These are phyloP conservation scores for Neoarius graeffei DNA, from an alignment of 2,113 vertebrate genomes.

Conservation along the genomic window DNA sequence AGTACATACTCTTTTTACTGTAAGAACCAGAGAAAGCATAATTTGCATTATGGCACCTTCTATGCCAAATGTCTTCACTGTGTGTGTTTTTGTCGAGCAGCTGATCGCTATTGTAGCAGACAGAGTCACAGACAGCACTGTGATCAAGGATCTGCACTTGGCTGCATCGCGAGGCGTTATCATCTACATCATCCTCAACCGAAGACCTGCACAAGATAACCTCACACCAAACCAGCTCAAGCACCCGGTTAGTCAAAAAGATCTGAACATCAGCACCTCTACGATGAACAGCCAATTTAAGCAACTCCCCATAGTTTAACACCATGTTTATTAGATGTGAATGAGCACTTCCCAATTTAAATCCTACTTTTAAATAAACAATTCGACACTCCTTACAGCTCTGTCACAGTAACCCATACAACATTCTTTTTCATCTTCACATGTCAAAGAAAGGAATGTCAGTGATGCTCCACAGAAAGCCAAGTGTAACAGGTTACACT, in stretches of 20 bases:
- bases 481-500: slow-evolving; percentile 62
- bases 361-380: background rate
- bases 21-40: background rate
- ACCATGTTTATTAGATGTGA: background rate
- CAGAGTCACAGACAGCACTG: slow-evolving; percentile 76
- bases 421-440: background rate
- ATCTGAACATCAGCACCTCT: background rate
- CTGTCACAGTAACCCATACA: background rate
- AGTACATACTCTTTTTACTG: background rate
- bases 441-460: slow-evolving; percentile 53
- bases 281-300: background rate
- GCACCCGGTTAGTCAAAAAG: slow-evolving; percentile 70
- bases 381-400: background rate
- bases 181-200: slow-evolving; percentile 83
- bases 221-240: slow-evolving; percentile 61
- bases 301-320: background rate
- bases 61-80: background rate
- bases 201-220: slow-evolving; percentile 66
- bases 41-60: background rate
- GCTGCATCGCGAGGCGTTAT: slow-evolving; percentile 75
- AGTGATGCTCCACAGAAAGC: background rate
- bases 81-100: slow-evolving; percentile 63
- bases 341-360: background rate
- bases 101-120: slow-evolving; percentile 85
- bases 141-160: slow-evolving; percentile 75